Evolutionary conservation across 2,113 vertebrate genomes (phyloP).

Genomic region (Dasyornis broadbenti): DNA sequence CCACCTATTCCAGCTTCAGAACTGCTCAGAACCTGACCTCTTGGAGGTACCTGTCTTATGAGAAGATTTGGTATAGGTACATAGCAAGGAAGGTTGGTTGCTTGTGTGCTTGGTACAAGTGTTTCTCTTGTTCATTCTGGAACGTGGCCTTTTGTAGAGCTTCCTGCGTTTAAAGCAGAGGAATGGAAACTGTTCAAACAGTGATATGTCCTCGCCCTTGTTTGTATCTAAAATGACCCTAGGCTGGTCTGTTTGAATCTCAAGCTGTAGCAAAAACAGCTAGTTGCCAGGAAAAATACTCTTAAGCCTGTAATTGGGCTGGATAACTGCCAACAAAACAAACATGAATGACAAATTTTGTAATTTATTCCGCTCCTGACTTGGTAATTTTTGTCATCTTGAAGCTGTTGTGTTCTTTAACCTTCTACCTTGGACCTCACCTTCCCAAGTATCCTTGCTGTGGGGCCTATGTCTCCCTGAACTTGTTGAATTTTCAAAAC

Average conservation of each 20-base stretch:
- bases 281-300: slow-evolving; percentile 1
- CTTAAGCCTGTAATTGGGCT: neutral
- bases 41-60: neutral
- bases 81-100: neutral
- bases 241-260: neutral
- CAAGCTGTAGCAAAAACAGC: neutral
- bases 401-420: neutral
- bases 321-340: neutral
- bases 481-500: neutral
- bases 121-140: neutral
- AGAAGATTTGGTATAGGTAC: neutral
- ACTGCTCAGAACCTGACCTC: neutral
- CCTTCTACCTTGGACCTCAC: neutral
- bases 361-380: neutral
- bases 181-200: neutral
- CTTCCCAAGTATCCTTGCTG: neutral
- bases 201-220: neutral
- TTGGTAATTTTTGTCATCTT: neutral
- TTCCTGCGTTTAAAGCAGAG: neutral
- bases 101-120: neutral
- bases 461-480: neutral
- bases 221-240: neutral
- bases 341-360: fast-evolving
- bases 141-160: neutral
- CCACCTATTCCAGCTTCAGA: neutral